A percentile compares a stretch with the other conserved stretches of the same genome.
phyloP scores from a whole-genome alignment of 92 coral and sea anemone genomes.

The Pocillopora meandrina region DNA sequence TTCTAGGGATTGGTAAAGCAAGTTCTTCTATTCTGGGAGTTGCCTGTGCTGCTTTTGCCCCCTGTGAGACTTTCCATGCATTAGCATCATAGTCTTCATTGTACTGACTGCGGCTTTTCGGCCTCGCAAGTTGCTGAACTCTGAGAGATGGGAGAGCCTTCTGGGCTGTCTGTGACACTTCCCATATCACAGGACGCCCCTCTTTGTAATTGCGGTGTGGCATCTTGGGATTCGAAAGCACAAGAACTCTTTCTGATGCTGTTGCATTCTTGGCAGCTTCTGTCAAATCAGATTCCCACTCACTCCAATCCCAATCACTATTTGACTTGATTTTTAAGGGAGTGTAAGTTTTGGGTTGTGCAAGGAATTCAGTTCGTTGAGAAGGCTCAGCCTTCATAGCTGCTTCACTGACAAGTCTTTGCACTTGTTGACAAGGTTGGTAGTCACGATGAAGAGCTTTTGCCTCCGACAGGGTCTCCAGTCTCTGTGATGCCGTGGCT shows the following conservation, averaged over 20 bases:
- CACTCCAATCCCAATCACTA: constrained; percentile 98
- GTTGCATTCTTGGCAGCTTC: constrained; percentile 85
- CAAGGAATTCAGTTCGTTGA: constrained; percentile 67
- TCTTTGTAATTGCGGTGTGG: constrained; percentile 88
- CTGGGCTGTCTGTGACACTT: constrained; percentile 73
- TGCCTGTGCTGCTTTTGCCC: constrained; percentile 91
- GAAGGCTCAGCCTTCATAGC: constrained; percentile 81
- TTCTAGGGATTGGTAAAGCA: constrained; percentile 88
- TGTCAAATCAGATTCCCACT: constrained; percentile 83
- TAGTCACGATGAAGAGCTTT: constrained; percentile 89
- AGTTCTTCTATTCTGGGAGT: constrained; percentile 93
- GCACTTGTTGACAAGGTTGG: constrained; percentile 82
- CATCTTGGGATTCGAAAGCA: constrained; percentile 72
- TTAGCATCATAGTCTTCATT: constrained; percentile 85
- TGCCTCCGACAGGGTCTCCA: constrained; percentile 81
- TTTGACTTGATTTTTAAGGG: constrained; percentile 82
- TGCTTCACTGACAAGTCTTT: constrained; percentile 74
- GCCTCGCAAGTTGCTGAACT: constrained; percentile 91
- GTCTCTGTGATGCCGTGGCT: constrained; percentile 70
- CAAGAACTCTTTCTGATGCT: constrained; percentile 75
- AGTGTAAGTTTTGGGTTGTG: constrained; percentile 73
- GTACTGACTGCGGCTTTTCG: constrained; percentile 90
- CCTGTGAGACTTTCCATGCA: constrained; percentile 92
- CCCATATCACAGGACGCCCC: constrained; percentile 85
- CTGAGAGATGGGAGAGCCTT: constrained; percentile 95